Conservation (phyloP, 64 coral and sea anemone species). For the Dendronephthya gigantea region DNA sequence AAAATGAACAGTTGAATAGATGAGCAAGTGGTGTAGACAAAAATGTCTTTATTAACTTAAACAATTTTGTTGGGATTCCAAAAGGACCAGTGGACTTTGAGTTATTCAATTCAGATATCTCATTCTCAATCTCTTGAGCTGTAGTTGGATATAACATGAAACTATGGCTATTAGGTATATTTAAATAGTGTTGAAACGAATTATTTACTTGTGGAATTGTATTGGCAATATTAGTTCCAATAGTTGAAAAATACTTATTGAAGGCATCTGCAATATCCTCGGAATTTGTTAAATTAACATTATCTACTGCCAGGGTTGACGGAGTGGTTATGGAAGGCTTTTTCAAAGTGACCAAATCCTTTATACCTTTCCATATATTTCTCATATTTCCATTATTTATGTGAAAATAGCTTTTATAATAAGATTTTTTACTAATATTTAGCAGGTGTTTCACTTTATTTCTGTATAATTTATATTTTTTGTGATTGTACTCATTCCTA, state of each 20-base stretch:
- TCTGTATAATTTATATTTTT: constrained; percentile 11
- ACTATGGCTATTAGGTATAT: not conserved
- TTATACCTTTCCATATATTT: constrained; percentile 20
- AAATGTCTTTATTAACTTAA: not conserved
- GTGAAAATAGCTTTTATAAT: constrained; percentile 12
- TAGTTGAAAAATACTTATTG: not conserved
- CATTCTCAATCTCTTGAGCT: not conserved
- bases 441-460: constrained; percentile 18
- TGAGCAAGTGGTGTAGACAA: not conserved
- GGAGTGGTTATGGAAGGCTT: not conserved
- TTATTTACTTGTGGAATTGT: not conserved
- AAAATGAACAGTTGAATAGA: not conserved
- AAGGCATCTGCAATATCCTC: not conserved
- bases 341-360: not conserved
- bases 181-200: not conserved
- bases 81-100: not conserved
- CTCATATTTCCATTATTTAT: constrained; percentile 2
- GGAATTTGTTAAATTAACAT: not conserved
- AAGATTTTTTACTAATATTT: not conserved
- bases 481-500: not conserved
- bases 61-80: not conserved
- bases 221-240: not conserved
- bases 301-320: not conserved
- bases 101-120: not conserved
- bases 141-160: not conserved